Evolutionary conservation across 2,888 invertebrate genomes (phyloP), one percentile per base, ranked within the genome.

Genomic region (Tetramorium bicarinatum): DNA sequence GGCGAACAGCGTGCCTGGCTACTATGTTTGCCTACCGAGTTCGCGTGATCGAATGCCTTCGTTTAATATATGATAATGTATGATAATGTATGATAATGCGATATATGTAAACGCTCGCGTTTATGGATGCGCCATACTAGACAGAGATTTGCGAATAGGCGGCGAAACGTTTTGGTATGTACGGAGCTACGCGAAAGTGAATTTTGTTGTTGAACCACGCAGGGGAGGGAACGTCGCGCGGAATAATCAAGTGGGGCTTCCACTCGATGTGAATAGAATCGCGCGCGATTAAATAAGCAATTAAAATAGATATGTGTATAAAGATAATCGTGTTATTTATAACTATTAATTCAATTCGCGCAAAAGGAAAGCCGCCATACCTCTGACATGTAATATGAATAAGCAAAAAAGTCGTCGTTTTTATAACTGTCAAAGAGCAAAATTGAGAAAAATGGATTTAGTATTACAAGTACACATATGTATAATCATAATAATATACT

Each of bases 41-140:
- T 81, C 67, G 87, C 85, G 85, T 82, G 87, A 83, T 85, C 84
- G 64, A 87, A 86, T 85, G 86, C 76, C 85, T 87, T 82, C 87
- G 75, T 87, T 84, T 87, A 88, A 90, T 85, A 83, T 90, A 90
- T 90, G 90, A 86, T 90, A 89, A 89, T 89, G 77, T 89, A 89
- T 88, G 89, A 87, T 89, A 90, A 90, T 90, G 61, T 69, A 56
- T 80, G 75, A 56, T 79, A 79, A 79, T 79, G 56, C 21, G 79
- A 71, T 72, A 85, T 86, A 84, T 84, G 82, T 85, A 79, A 84
- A 85, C 84, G 82, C 88, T 64, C 84, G 82, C 82, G 52, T 75
- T 87, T 90, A 88, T 76, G 83, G 80, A 84, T 76, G 79, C 82
- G 77, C 67, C 76, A 67, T 82, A 67, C 77, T 74, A 59, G 64